Evolutionary conservation across 1,140 invertebrate species (phyloP).

Genomic region (Chionoecetes opilio): DNA sequence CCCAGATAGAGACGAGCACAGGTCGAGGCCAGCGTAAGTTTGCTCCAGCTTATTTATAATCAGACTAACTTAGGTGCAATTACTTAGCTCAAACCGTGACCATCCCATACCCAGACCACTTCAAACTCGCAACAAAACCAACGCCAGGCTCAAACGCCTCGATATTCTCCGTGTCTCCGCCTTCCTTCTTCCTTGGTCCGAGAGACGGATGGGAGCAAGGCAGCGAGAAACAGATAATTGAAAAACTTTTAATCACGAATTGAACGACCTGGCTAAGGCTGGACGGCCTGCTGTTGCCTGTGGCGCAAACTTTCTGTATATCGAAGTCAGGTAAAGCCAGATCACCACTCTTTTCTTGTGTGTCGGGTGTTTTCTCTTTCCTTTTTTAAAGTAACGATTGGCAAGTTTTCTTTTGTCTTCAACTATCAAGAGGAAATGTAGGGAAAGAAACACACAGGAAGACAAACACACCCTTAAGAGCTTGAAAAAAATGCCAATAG

Average conservation of each 20-base stretch:
- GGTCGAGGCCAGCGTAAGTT: no score
- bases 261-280: conserved; percentile 13
- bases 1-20: no score
- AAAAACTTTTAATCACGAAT: conserved; percentile 22
- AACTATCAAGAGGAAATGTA: no score
- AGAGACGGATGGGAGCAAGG: conserved; percentile 23
- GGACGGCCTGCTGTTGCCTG: background rate
- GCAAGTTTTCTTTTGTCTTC: background rate
- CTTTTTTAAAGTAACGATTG: background rate
- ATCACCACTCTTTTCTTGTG: background rate
- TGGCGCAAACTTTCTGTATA: background rate
- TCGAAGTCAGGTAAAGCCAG: background rate
- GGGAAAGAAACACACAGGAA: no score
- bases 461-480: no score
- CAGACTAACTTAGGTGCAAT: no score
- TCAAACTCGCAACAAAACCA: no score
- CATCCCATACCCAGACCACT: no score
- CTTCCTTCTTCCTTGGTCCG: background rate
- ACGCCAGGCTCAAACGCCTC: background rate
- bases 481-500: no score
- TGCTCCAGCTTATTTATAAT: no score
- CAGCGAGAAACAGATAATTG: conserved; percentile 8
- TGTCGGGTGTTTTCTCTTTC: background rate
- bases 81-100: no score
- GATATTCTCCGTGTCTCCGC: background rate